Conservation (phyloP, 2,888 invertebrate genomes). For the Periphyllus acericola region DNA sequence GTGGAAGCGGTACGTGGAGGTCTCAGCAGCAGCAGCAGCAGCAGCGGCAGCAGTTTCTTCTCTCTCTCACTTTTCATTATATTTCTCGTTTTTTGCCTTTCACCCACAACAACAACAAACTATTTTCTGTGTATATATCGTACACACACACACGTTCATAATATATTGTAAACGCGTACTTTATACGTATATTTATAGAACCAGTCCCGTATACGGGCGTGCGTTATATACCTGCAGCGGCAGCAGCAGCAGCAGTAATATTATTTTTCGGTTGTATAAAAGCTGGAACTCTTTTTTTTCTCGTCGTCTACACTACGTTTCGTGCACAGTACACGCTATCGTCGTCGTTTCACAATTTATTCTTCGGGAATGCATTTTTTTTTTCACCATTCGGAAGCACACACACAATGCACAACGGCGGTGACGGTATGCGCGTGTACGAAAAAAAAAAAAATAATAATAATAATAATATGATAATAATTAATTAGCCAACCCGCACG, state of each 20-base stretch:
- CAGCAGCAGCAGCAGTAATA: too few species aligned
- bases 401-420: neutral
- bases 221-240: neutral
- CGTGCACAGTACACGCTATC: too few species aligned
- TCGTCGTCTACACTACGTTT: neutral
- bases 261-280: conserved; percentile 31
- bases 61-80: conserved; percentile 16
- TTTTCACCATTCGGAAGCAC: neutral
- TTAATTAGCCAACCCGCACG: conserved; percentile 22
- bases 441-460: neutral
- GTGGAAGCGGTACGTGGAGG: neutral
- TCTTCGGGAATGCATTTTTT: neutral
- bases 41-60: neutral
- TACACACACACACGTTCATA: neutral
- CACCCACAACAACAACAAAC: conserved; percentile 48
- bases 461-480: conserved; percentile 33
- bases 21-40: neutral
- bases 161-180: neutral
- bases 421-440: neutral
- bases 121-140: conserved; percentile 15
- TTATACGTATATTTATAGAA: neutral
- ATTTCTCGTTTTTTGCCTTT: conserved; percentile 37
- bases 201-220: neutral
- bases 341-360: conserved; percentile 19
- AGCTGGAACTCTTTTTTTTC: neutral